Conservation (phyloP, 2,888 invertebrate species). For the Drosophila incognita region DNA sequence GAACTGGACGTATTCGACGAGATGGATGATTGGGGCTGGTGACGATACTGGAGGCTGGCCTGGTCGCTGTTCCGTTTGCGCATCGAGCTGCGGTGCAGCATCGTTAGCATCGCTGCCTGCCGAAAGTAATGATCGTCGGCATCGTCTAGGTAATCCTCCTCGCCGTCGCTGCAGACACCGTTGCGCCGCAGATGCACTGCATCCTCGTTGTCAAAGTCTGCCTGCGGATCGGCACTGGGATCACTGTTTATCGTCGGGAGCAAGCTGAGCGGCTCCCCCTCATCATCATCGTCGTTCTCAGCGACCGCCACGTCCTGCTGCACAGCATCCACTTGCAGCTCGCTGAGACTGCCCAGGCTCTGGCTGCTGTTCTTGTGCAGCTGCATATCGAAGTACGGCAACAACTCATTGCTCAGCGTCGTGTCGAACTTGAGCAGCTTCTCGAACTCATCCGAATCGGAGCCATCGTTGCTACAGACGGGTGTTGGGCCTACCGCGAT, state of each 20-base stretch:
- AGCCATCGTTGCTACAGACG: slow-evolving; percentile 66
- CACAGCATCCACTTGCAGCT: slow-evolving; percentile 67
- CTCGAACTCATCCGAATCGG: slow-evolving; percentile 84
- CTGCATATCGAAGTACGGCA: slow-evolving; percentile 85
- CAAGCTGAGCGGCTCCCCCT: slow-evolving; percentile 76
- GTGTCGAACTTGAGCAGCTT: slow-evolving; percentile 83
- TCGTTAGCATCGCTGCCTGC: slow-evolving; percentile 83
- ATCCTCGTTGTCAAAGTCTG: slow-evolving; percentile 63
- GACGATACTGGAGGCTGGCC: slow-evolving; percentile 72
- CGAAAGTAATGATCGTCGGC: slow-evolving; percentile 83
- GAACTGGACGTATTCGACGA: slow-evolving; percentile 79
- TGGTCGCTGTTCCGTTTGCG: slow-evolving; percentile 83
- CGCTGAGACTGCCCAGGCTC: slow-evolving; percentile 80
- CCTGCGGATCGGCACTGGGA: slow-evolving; percentile 80
- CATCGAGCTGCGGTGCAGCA: slow-evolving; percentile 84
- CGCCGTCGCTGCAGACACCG: slow-evolving; percentile 81
- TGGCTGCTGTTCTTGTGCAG: slow-evolving; percentile 81
- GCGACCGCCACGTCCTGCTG: slow-evolving; percentile 40
- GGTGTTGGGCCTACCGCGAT: slow-evolving; percentile 25
- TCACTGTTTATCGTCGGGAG: slow-evolving; percentile 81
- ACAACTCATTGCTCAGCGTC: slow-evolving; percentile 82
- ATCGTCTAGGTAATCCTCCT: slow-evolving; percentile 80
- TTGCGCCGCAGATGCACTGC: slow-evolving; percentile 65
- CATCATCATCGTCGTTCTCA: slow-evolving; percentile 59
- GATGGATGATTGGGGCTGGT: slow-evolving; percentile 80